Conservation (phyloP, 2,113 vertebrate genomes). For the Herpetotheres cachinnans region DNA sequence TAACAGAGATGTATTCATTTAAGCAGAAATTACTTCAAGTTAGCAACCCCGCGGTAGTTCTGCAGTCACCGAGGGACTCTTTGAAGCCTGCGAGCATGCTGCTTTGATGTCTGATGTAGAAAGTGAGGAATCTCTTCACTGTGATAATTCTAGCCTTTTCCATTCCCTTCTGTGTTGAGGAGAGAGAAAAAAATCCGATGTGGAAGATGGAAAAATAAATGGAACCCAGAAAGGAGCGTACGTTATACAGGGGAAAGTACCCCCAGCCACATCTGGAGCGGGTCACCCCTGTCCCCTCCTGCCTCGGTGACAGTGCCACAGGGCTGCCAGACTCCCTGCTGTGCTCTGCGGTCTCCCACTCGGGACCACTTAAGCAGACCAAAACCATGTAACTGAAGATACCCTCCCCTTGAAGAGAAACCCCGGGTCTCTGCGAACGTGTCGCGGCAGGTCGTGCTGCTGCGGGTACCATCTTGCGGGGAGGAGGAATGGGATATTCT, state of each 20-base stretch:
- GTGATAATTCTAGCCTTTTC: neutral
- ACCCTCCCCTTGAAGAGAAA: neutral
- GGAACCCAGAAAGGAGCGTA: neutral
- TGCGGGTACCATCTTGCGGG: neutral
- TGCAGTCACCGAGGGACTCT: constrained; percentile 13
- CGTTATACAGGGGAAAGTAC: neutral
- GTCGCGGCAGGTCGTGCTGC: neutral
- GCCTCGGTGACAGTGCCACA: neutral
- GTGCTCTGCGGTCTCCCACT: no score
- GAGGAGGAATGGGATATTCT: neutral
- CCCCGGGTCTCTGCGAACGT: rapidly evolving
- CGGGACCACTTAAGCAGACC: no score
- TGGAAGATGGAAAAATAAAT: neutral
- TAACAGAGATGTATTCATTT: neutral
- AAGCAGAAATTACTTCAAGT: constrained; percentile 28
- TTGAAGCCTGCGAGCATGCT: constrained; percentile 25
- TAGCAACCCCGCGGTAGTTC: constrained; percentile 18
- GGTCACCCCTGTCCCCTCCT: neutral
- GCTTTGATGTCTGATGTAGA: constrained; percentile 51
- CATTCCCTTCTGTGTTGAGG: neutral
- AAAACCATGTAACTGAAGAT: rapidly evolving
- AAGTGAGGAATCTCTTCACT: neutral
- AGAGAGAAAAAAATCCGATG: neutral
- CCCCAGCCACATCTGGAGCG: neutral
- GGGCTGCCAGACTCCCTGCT: neutral